Base-by-base conservation (phyloP, 2,113 vertebrate genomes). In the Oreocharis arfaki region DNA sequence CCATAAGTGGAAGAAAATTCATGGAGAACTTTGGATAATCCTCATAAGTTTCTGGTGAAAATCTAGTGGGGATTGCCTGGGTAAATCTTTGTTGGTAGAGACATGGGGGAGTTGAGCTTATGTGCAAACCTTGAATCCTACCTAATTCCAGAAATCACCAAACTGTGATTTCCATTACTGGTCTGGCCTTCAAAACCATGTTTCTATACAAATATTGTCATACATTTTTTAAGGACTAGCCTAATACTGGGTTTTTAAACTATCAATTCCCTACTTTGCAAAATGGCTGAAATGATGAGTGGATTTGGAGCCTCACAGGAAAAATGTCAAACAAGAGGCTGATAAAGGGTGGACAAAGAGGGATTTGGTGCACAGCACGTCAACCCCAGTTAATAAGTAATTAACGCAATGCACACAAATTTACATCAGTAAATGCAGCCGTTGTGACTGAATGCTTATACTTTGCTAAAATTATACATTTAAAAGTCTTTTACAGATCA, bases 81-180 rank as follows among this genome's bases (percentile, higher is more conserved):
- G 7, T 44, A 49, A 39, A 10, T 56, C 18, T 68, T 42, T 49
- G 14, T 50, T 28, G 13, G 10, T 15, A 37, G 17, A 71, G 16
- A 63, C 18, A 20, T 7, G 32, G 2, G 12, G 10, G 19, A 3
- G 4, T 37, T 79, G 41, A 79, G 11, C 6, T 61, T 27, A 7
- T 53, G 28, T 55, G 52, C 41, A 84, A 37, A 42, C 44, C 16
- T 70, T 69, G 13, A 11, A 53, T 41, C 39, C 42, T 33, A 17
- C 20, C 2, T 10, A 24, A 23, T 44, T 59, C 26, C 24, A 44
- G 21, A 77, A 69, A 23, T 41, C 12, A 21, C 15, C 0, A 0
- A 33, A 23, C 33, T 56, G 26, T 47, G 23, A 10, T 39, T 78
- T 47, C 4, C 28, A 27, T 46, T 16, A 20, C 39, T 63, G 8